Conservation (phyloP, 2,888 invertebrate genomes). For the Bimastos eiseni region DNA sequence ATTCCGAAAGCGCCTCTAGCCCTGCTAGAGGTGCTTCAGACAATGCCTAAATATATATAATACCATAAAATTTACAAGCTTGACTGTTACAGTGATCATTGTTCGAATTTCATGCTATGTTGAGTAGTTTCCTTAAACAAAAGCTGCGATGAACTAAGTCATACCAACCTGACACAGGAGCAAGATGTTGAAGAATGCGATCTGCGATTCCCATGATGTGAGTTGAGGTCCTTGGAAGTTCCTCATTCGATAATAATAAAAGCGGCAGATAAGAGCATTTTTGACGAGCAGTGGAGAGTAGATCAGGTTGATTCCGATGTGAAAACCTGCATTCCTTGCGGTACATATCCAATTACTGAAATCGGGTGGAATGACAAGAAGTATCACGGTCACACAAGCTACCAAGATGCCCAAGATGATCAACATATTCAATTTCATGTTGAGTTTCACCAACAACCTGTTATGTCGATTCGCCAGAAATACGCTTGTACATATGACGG, state of each 20-base stretch:
- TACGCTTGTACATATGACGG: background rate
- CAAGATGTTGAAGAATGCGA: too few species aligned
- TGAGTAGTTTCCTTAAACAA: too few species aligned
- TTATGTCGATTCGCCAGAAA: background rate
- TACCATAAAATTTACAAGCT: too few species aligned
- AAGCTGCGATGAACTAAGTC: too few species aligned
- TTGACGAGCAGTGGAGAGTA: constrained; percentile 48
- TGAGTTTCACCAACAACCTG: constrained; percentile 23
- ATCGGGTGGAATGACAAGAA: background rate
- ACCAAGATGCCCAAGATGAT: constrained; percentile 15
- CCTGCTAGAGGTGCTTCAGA: too few species aligned
- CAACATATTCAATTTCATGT: background rate
- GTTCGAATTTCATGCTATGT: too few species aligned
- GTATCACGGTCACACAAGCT: background rate
- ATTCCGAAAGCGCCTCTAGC: too few species aligned
- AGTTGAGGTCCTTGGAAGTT: too few species aligned
- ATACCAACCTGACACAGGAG: too few species aligned
- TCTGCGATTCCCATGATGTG: too few species aligned
- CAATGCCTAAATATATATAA: too few species aligned
- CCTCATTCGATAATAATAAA: constrained; percentile 34
- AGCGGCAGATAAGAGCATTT: constrained; percentile 43
- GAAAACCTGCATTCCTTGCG: constrained; percentile 39
- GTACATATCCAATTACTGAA: background rate
- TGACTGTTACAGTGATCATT: too few species aligned
- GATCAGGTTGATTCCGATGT: constrained; percentile 43